These are phyloP conservation scores for Falco naumanni DNA, from an alignment of 2,797 vertebrate species.

Conservation along the genomic window DNA sequence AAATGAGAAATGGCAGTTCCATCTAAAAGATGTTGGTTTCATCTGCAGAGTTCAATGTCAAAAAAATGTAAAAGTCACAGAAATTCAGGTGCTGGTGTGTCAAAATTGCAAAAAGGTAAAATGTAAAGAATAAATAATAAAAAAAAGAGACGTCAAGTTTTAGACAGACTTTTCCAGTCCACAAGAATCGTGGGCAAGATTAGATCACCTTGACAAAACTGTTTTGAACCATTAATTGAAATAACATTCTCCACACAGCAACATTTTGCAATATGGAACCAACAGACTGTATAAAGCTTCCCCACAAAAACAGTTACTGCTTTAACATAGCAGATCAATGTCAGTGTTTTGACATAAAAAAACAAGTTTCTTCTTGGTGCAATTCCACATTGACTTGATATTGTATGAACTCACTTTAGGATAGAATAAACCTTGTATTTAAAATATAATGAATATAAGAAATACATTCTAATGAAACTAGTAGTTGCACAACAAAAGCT, in stretches of 20 bases:
- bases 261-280: neutral
- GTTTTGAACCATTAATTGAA: slow-evolving; percentile 1
- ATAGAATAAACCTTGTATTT: too few relatives aligned
- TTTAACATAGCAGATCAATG: neutral
- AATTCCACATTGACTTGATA: neutral
- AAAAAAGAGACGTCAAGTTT: neutral
- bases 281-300: neutral
- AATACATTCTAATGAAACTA: too few relatives aligned
- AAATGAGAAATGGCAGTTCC: neutral
- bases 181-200: neutral
- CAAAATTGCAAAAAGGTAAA: neutral
- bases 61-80: neutral
- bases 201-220: neutral
- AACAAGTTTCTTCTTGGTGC: neutral
- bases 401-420: too few relatives aligned
- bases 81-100: neutral
- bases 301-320: neutral
- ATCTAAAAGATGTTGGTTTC: neutral
- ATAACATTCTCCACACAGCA: neutral
- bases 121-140: neutral
- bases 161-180: neutral
- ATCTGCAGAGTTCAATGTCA: neutral
- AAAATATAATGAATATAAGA: too few relatives aligned
- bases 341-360: neutral
- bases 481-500: too few relatives aligned